Conservation (phyloP, 1,140 invertebrate species). For the Holcopasites calliopsidis region DNA sequence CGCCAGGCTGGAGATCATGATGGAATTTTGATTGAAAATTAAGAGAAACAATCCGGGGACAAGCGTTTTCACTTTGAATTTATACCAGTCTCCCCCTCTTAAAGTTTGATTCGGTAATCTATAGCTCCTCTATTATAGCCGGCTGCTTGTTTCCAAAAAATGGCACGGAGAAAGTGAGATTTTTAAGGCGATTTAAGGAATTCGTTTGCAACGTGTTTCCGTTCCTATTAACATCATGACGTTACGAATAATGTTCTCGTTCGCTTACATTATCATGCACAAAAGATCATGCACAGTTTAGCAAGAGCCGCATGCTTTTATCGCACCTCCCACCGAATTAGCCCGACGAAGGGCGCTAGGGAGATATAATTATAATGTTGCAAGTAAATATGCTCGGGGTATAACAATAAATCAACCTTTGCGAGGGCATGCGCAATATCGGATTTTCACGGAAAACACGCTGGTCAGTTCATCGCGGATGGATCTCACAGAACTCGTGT, state of each 20-base stretch:
- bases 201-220: background rate
- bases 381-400: conserved; percentile 30
- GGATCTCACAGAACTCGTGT: conserved; percentile 29
- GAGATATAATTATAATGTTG: conserved; percentile 38
- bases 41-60: background rate
- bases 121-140: background rate
- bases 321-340: conserved; percentile 9
- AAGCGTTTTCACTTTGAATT: background rate
- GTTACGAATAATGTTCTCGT: background rate
- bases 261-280: background rate
- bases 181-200: background rate
- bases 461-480: conserved; percentile 20
- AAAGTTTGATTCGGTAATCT: background rate
- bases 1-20: background rate
- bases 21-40: background rate
- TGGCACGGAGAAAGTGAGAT: conserved; percentile 3
- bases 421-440: conserved; percentile 33
- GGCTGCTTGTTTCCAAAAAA: background rate
- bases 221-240: background rate
- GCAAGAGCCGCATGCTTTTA: background rate
- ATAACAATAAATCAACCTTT: conserved; percentile 25
- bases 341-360: background rate
- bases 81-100: background rate
- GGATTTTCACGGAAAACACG: conserved; percentile 9
- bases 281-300: background rate